Base-by-base conservation (phyloP, 37 sponge, comb jelly and placozoan species). In the Spongilla lacustris region DNA sequence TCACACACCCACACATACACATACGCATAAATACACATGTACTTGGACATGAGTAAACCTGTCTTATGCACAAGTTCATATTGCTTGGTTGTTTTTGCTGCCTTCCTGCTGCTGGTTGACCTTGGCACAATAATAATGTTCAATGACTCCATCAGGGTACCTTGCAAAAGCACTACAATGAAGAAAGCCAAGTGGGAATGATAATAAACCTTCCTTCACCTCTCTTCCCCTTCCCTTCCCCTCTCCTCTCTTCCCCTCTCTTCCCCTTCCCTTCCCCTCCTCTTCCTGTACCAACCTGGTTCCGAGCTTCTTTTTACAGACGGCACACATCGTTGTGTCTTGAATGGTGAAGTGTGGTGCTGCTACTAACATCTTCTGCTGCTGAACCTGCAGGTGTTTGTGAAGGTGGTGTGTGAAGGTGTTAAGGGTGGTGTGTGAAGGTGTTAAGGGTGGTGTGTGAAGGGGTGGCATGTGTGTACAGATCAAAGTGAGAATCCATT, bases 121-220 rank as follows among this genome's bases (percentile, higher is more conserved):
- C 36, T 85, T 85, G 27, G 85, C 85, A 85, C 95, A 95, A 58
- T 68, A 92, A 67, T 85, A 92, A 70, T 95, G 95, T 21, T 67
- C 90, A 28, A 95, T 73, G 5, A 13, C 32, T 27, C 95, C 95
- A 72, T 85, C 69, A 4, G 95, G 90, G 58, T 86, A 83, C 38
- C 95, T 38, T 3, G 92, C 95, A 86, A 95, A 92, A 4, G 95
- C 92, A 90, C 95, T 95, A 77, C 13, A 67, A 28, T 21, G 78
- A 17, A 28, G 2, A 46, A 3, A 74, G n/a, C n/a, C n/a, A n/a
- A n/a, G n/a, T n/a, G n/a, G n/a, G n/a, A n/a, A n/a, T n/a, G n/a
- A 37, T 8, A 26, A 74, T 31, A 5, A 22, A 0, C 13, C 22
- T 33, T 24, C 29, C 29, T 36, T 28, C n/a, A 4, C 2, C 50